Conservation (phyloP, 2,113 vertebrate genomes). For the Morphnarchus princeps region DNA sequence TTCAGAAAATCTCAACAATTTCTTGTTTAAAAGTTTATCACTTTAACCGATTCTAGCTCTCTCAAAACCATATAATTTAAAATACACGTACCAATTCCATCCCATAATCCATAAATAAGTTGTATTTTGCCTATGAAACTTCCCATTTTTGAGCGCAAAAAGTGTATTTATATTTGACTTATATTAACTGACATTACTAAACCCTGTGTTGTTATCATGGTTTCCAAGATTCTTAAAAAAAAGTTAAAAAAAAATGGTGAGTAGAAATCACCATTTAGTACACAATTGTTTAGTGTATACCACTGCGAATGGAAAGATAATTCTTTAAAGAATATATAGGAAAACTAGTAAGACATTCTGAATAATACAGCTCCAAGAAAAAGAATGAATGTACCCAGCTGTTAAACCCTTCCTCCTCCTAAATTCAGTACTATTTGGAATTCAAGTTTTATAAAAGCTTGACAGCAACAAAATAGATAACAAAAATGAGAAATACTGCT, state of each 20-base stretch:
- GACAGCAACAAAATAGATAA: constrained; percentile 44
- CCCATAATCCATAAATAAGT: not conserved
- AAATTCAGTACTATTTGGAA: not conserved
- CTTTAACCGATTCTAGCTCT: not conserved
- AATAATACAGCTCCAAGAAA: not conserved
- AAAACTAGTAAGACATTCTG: not conserved
- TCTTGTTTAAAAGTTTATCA: not conserved
- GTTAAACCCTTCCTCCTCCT: constrained; percentile 16
- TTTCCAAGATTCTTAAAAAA: not conserved
- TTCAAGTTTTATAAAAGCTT: constrained; percentile 19
- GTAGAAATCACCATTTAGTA: not conserved
- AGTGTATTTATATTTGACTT: not conserved
- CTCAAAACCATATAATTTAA: not conserved
- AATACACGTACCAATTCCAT: not conserved
- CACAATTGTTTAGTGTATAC: not conserved
- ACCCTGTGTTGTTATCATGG: not conserved
- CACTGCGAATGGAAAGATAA: not conserved
- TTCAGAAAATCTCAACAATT: not conserved
- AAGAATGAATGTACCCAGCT: not conserved
- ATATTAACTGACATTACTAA: not conserved
- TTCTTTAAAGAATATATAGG: not conserved
- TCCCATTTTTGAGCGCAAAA: not conserved
- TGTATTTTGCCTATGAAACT: not conserved
- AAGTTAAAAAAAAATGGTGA: not conserved
- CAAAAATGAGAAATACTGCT: constrained; percentile 49